A percentile compares a stretch with the other conserved stretches of the same genome.
These are phyloP conservation scores for Aegotheles bennettii DNA, from an alignment of 2,113 vertebrate genomes.

Conservation along the genomic window DNA sequence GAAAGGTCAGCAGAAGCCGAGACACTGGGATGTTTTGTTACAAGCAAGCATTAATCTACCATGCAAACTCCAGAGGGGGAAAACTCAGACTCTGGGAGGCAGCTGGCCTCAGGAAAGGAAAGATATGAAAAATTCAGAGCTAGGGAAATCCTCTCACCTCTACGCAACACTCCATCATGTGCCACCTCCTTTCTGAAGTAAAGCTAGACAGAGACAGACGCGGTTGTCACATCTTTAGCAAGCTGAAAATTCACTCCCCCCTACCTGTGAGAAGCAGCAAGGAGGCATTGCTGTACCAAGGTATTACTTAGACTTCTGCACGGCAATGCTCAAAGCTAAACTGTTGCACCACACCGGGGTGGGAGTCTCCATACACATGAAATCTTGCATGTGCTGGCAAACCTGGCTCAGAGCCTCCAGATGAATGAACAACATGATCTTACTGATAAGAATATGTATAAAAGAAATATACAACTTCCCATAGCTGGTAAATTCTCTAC, in stretches of 20 bases:
- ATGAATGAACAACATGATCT: not conserved
- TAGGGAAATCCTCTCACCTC: not conserved
- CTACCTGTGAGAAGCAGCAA: not conserved
- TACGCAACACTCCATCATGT: not conserved
- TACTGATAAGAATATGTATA: not conserved
- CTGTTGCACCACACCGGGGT: not conserved
- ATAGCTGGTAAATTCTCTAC: not conserved
- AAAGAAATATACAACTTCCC: not conserved
- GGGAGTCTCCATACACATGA: not conserved
- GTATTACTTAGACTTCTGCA: not conserved
- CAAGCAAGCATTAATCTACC: fast-evolving
- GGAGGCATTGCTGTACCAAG: not conserved
- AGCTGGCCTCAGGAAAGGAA: not conserved
- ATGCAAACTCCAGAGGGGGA: not conserved
- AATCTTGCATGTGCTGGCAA: not conserved
- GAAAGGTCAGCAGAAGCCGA: not conserved
- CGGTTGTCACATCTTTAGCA: not conserved
- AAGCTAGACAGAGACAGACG: not conserved
- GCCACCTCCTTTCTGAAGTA: not conserved
- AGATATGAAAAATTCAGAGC: not conserved
- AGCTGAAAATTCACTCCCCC: not conserved
- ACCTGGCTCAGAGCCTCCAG: not conserved
- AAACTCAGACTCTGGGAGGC: not conserved
- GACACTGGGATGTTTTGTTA: no score
- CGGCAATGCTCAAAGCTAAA: fast-evolving